A percentile compares a stretch with the other conserved stretches of the same genome.
These are phyloP conservation scores for Apostichopus japonicus DNA, from an alignment of 35 echinoderm and acorn worm species.

Conservation along the genomic window DNA sequence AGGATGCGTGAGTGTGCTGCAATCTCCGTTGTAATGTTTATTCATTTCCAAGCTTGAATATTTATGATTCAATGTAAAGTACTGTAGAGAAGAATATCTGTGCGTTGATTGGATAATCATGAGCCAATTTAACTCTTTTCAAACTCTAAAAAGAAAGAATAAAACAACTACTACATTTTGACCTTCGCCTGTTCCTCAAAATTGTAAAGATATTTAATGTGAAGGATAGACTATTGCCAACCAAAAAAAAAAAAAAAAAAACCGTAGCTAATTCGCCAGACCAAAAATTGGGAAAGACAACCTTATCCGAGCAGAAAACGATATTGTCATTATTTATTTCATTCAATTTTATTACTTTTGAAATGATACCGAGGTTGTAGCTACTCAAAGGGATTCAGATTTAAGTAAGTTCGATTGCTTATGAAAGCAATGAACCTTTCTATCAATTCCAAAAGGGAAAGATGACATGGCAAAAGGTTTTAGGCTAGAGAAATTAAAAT, in stretches of 20 bases:
- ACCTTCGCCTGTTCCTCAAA: not conserved
- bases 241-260: not conserved
- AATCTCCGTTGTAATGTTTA: not conserved
- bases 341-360: not conserved
- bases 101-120: not conserved
- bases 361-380: not conserved
- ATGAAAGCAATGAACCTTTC: conserved; percentile 15
- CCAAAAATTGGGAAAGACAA: not conserved
- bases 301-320: not conserved
- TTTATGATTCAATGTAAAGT: not conserved
- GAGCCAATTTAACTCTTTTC: not conserved
- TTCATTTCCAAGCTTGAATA: not conserved
- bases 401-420: not conserved
- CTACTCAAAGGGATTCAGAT: not conserved
- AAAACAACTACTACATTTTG: not conserved
- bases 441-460: conserved; percentile 46
- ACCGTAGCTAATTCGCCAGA: not conserved
- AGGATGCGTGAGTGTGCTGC: not conserved
- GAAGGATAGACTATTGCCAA: not conserved
- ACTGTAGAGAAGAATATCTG: not conserved
- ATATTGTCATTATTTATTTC: not conserved
- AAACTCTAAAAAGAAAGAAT: not conserved
- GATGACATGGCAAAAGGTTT: conserved; percentile 18
- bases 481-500: conserved; percentile 51
- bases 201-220: not conserved